Base-by-base conservation (phyloP, 2,797 vertebrate species). In the Cuculus canorus region DNA sequence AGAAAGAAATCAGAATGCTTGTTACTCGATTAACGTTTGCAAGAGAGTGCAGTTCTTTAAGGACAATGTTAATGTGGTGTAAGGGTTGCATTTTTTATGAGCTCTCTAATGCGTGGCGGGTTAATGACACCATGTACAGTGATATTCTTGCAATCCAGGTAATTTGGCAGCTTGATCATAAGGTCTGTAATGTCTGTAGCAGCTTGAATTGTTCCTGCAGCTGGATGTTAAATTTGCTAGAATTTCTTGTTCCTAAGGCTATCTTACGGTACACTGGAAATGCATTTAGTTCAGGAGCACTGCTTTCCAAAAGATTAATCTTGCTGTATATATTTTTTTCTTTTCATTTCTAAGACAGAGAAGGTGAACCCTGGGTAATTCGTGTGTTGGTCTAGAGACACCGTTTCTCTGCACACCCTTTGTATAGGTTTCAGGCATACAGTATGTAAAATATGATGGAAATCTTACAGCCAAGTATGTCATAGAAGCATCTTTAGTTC, bases 221-320 rank as follows among this genome's bases (percentile, higher is more conserved):
- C 48, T 89, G 60, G 69, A 56, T 66, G 33, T 66, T 93, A 70
- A 84, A 86, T 47, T 77, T 85, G 57, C 53, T 84, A 64, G 84
- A 71, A 65, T 69, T 87, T 79, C 66, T 39, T 82, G 1, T 73
- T 90, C 53, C 70, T 85, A 61, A 37, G 33, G 54, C 59, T 65
- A 53, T 56, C 54, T 76, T 68, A 48, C 52, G 76, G 19, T 37
- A 28, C 57, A 53, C 25, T 81, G 56, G 37, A 77, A 86, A 78
- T 47, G 33, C 18, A 25, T 61, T 88, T 83, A 61, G 33, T 64
- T 53, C 1, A 3, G 96, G 97, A 97, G 93, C 95, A 81, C 76
- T 95, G 92, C 91, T 96, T 88, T 96, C 91, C 93, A 66, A 95
- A 90, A 77, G 82, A 94, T 96, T 85, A 52, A 86, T 95, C 97